A percentile compares a stretch with the other conserved stretches of the same genome.
Evolutionary conservation across 2,888 invertebrate species (phyloP).

Genomic region (Torymus tubicola): DNA sequence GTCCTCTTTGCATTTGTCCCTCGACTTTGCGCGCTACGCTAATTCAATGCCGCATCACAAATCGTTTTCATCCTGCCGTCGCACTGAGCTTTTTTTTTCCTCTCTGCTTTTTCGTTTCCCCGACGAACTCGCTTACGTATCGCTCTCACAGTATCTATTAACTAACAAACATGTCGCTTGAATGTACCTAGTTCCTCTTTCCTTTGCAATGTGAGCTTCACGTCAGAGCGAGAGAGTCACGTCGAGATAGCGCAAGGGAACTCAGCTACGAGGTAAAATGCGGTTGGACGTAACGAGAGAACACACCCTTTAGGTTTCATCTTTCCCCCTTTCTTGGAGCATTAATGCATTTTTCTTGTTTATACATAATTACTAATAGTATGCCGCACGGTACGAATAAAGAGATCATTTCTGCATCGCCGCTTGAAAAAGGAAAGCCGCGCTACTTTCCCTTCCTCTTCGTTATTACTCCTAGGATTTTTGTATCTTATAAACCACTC

Average conservation of each 20-base stretch:
- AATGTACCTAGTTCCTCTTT: background rate
- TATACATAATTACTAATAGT: constrained; percentile 59
- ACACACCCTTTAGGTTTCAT: constrained; percentile 43
- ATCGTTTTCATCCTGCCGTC: no score
- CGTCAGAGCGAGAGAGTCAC: background rate
- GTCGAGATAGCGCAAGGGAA: constrained; percentile 28
- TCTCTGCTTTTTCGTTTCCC: no score
- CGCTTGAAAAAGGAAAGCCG: constrained; percentile 63
- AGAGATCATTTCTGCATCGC: constrained; percentile 73
- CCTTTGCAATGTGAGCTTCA: constrained; percentile 34
- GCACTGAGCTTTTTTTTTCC: no score
- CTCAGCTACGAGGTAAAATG: constrained; percentile 56
- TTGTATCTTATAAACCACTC: constrained; percentile 38
- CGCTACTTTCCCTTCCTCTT: constrained; percentile 18
- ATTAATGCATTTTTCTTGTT: constrained; percentile 48
- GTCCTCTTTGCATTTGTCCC: background rate
- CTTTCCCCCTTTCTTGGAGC: constrained; percentile 48
- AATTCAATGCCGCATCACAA: no score
- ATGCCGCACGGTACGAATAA: constrained; percentile 66
- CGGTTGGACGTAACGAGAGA: constrained; percentile 61
- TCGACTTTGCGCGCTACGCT: background rate
- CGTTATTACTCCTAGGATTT: constrained; percentile 38
- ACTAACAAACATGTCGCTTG: constrained; percentile 8
- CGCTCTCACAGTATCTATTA: no score
- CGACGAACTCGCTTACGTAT: no score